Evolutionary conservation across 2,888 invertebrate species (phyloP).

Genomic region (Notodonta ziczac): DNA sequence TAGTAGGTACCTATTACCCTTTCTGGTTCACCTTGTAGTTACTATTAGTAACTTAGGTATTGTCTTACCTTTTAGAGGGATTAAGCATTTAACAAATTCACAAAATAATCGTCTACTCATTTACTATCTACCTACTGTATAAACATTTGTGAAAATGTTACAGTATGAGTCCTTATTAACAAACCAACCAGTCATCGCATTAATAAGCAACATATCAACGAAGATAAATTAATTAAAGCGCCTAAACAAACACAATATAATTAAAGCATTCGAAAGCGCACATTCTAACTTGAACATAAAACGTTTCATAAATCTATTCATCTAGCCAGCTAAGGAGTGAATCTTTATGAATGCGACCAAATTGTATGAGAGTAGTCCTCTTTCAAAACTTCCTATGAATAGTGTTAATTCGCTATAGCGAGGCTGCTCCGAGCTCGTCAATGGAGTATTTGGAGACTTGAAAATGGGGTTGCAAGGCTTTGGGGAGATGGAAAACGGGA

Average conservation of each 20-base stretch:
- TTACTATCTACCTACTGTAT: too few species aligned
- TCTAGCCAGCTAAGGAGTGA: slow-evolving; percentile 77
- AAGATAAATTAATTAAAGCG: slow-evolving; percentile 18
- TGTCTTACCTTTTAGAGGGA: too few species aligned
- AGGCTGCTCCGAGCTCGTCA: slow-evolving; percentile 81
- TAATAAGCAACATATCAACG: not conserved
- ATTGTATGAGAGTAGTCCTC: slow-evolving; percentile 84
- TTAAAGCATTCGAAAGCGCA: slow-evolving; percentile 52
- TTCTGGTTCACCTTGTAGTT: too few species aligned
- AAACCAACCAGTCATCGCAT: too few species aligned
- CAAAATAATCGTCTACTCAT: too few species aligned
- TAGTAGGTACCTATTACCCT: too few species aligned
- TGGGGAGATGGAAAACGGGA: not conserved
- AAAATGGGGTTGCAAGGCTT: slow-evolving; percentile 57
- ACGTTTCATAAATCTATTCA: slow-evolving; percentile 80
- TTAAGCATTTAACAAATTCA: too few species aligned
- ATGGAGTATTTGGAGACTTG: slow-evolving; percentile 81
- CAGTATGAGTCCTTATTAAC: too few species aligned
- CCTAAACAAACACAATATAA: slow-evolving; percentile 43
- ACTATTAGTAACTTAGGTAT: too few species aligned
- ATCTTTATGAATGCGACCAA: slow-evolving; percentile 84
- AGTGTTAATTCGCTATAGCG: slow-evolving; percentile 84
- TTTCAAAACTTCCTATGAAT: slow-evolving; percentile 83
- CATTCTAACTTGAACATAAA: slow-evolving; percentile 67
- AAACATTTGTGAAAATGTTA: too few species aligned